Conservation (phyloP, 2,113 vertebrate species). For the Arothron firmamentum region DNA sequence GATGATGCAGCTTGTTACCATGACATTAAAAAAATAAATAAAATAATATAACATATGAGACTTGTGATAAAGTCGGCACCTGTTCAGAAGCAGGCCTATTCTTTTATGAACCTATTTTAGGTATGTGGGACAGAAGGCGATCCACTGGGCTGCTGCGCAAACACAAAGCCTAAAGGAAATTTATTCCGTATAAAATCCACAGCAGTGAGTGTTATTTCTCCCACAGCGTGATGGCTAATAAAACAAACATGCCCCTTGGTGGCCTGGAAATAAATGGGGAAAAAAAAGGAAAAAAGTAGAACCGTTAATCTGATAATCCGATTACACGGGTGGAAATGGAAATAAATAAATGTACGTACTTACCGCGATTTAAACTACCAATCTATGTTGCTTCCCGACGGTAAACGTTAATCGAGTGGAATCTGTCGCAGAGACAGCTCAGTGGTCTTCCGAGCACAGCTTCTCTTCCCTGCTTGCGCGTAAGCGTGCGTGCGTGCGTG, state of each 20-base stretch:
- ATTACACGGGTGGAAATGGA: not conserved
- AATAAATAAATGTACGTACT: slow-evolving; percentile 18
- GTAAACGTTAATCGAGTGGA: too few relatives aligned
- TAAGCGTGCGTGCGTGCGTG: not conserved
- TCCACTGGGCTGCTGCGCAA: too few relatives aligned
- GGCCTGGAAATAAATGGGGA: slow-evolving; percentile 14
- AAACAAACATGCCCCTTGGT: slow-evolving; percentile 3
- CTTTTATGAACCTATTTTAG: not conserved
- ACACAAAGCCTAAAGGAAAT: too few relatives aligned
- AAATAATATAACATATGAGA: not conserved
- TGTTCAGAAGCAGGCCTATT: slow-evolving; percentile 29
- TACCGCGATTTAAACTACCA: slow-evolving; percentile 30
- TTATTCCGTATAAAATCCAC: too few relatives aligned
- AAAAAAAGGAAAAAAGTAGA: not conserved
- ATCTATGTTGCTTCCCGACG: too few relatives aligned
- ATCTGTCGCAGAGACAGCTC: not conserved
- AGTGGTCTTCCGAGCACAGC: not conserved
- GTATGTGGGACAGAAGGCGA: not conserved
- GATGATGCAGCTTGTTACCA: not conserved
- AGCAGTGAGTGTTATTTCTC: not conserved
- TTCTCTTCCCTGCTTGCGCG: not conserved
- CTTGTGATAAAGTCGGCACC: slow-evolving; percentile 35
- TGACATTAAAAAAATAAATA: not conserved
- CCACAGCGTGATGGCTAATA: not conserved
- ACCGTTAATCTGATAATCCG: slow-evolving; percentile 28